A percentile compares a stretch with the other conserved stretches of the same genome.
phyloP scores from a whole-genome alignment of 1,140 invertebrate genomes.

The Calosoma granatense region DNA sequence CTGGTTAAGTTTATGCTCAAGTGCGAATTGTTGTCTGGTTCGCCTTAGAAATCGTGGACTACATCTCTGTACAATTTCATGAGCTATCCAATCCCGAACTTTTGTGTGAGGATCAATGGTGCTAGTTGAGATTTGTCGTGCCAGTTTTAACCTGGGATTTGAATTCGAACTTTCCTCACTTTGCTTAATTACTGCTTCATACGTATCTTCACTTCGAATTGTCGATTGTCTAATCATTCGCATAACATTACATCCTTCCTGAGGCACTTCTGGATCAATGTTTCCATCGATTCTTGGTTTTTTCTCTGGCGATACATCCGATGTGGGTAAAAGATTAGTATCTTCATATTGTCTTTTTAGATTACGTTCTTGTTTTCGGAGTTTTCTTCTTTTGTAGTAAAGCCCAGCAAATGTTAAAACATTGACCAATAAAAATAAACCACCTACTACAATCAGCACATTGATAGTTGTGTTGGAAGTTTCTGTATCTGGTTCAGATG shows the following conservation, averaged over 20 bases:
- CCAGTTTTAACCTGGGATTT: slow-evolving; percentile 49
- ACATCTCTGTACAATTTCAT: slow-evolving; percentile 59
- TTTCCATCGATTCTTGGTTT: slow-evolving; percentile 35
- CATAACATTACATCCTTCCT: slow-evolving; percentile 40
- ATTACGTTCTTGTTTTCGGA: slow-evolving; percentile 16
- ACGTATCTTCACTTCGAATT: slow-evolving; percentile 42
- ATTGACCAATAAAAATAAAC: slow-evolving; percentile 74
- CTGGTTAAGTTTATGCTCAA: slow-evolving; percentile 39
- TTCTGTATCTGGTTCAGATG: slow-evolving; percentile 31
- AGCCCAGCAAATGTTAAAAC: slow-evolving; percentile 61
- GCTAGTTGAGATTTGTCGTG: slow-evolving; percentile 61
- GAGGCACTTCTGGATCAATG: slow-evolving; percentile 22
- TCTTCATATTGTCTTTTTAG: slow-evolving; percentile 21
- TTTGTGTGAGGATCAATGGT: slow-evolving; percentile 76
- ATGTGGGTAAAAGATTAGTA: slow-evolving; percentile 24
- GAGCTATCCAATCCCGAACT: slow-evolving; percentile 74
- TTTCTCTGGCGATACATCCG: slow-evolving; percentile 35
- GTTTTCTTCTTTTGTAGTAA: slow-evolving; percentile 49
- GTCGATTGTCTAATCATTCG: slow-evolving; percentile 43
- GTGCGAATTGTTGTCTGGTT: slow-evolving; percentile 34
- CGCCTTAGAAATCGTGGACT: slow-evolving; percentile 52
- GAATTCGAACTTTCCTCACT: slow-evolving; percentile 53
- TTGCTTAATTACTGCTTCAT: slow-evolving; percentile 42
- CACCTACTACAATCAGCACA: slow-evolving; percentile 64
- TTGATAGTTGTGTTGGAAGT: slow-evolving; percentile 39